These are phyloP conservation scores for Chaetodon trifasciatus DNA, from an alignment of 2,797 vertebrate species.

Conservation along the genomic window DNA sequence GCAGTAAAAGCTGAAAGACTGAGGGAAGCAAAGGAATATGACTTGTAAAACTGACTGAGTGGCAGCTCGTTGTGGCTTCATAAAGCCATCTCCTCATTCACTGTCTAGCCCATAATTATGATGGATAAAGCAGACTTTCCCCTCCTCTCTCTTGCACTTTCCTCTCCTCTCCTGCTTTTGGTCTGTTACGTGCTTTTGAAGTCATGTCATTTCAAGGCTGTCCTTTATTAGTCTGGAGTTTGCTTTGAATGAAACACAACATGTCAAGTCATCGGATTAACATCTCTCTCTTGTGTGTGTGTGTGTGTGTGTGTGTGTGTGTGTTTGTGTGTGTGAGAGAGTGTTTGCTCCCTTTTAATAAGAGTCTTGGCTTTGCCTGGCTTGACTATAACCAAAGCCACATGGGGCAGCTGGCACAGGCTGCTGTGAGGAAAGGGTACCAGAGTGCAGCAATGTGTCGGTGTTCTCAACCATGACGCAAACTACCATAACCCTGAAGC, in stretches of 20 bases:
- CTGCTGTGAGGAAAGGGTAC: conserved; percentile 39
- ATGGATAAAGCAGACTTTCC: conserved; percentile 61
- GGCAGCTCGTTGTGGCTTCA: conserved; percentile 43
- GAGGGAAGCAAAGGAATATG: conserved; percentile 26
- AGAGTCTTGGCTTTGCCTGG: conserved; percentile 60
- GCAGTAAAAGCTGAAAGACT: conserved; percentile 12
- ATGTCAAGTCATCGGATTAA: conserved; percentile 52
- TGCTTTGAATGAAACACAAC: conserved; percentile 64
- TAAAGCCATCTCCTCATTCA: conserved; percentile 34
- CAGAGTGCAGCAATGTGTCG: conserved; percentile 35
- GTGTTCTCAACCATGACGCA: conserved; percentile 38
- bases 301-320: background rate
- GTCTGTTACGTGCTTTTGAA: conserved; percentile 53
- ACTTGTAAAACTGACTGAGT: conserved; percentile 43
- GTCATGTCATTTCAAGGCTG: conserved; percentile 51
- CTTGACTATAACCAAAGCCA: conserved; percentile 73
- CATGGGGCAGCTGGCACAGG: conserved; percentile 69
- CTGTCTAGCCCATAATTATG: conserved; percentile 50
- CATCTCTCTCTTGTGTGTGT: conserved; percentile 19
- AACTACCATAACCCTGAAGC: conserved; percentile 1
- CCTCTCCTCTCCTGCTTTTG: conserved; percentile 14
- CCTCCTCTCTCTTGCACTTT: background rate
- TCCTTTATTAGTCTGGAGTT: conserved; percentile 58
- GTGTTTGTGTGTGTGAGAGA: conserved; percentile 16
- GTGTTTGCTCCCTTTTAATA: conserved; percentile 56